Conservation (phyloP, 1,140 invertebrate species). For the Zaprionus nigranus region DNA sequence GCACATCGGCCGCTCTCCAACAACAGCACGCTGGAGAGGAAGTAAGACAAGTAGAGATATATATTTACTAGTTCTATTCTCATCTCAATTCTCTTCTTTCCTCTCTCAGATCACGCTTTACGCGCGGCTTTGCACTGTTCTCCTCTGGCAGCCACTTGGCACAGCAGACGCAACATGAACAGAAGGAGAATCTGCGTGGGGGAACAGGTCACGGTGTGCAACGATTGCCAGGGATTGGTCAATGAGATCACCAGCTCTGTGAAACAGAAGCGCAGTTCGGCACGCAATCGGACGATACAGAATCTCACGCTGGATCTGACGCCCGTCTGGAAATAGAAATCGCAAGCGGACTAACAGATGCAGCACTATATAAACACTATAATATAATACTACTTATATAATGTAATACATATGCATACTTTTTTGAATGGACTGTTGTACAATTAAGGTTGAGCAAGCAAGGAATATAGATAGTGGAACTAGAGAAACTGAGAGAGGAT, state of each 20-base stretch:
- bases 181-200: conserved; percentile 89
- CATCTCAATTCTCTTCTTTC: background rate
- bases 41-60: conserved; percentile 69
- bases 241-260: conserved; percentile 96
- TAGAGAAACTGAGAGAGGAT: conserved; percentile 13
- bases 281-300: conserved; percentile 91
- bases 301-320: conserved; percentile 92
- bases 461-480: conserved; percentile 12
- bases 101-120: conserved; percentile 83
- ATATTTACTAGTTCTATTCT: no score
- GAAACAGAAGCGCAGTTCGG: conserved; percentile 90
- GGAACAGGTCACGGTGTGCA: conserved; percentile 94
- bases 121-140: conserved; percentile 85
- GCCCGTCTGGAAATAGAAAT: conserved; percentile 88
- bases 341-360: conserved; percentile 19
- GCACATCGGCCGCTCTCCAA: conserved; percentile 83
- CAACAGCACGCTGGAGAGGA: conserved; percentile 85
- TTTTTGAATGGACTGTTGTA: conserved; percentile 70
- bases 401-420: conserved; percentile 41
- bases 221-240: conserved; percentile 97
- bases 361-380: background rate
- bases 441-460: conserved; percentile 34
- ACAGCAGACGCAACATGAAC: conserved; percentile 69
- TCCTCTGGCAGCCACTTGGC: conserved; percentile 83
- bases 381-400: conserved; percentile 30